Evolutionary conservation across 2,797 vertebrate species (phyloP).

Genomic region (Iguana delicatissima): DNA sequence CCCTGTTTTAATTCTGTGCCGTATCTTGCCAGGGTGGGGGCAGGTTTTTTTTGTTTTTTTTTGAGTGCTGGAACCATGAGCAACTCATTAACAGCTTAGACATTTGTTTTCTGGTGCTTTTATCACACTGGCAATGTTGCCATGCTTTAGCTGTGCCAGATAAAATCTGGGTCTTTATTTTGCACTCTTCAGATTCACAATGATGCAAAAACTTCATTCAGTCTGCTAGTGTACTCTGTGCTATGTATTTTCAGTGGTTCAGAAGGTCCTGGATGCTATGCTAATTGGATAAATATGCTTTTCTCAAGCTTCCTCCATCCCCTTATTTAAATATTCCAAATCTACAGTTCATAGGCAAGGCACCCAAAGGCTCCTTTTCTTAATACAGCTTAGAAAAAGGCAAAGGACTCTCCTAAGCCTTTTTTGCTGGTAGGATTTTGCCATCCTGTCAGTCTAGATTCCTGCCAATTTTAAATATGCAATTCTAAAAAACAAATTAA

Average conservation of each 20-base stretch:
- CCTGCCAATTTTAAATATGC: constrained; percentile 53
- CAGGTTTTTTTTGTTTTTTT: neutral
- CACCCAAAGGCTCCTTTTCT: constrained; percentile 41
- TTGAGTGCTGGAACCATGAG: neutral
- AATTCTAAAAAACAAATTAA: neutral
- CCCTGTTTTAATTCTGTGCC: neutral
- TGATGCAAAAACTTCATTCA: constrained; percentile 48
- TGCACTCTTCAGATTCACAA: constrained; percentile 54
- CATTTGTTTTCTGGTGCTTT: neutral
- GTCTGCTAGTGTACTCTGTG: constrained; percentile 17
- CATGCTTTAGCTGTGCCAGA: neutral
- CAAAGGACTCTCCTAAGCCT: constrained; percentile 24
- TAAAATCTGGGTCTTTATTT: neutral
- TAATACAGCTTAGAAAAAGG: constrained; percentile 33
- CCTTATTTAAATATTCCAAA: neutral
- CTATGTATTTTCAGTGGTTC: constrained; percentile 48
- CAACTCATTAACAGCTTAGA: neutral
- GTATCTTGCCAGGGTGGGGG: neutral
- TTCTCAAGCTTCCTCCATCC: constrained; percentile 20
- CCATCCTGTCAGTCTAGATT: neutral
- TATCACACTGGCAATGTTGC: neutral
- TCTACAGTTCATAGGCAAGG: constrained; percentile 38
- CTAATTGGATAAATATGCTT: constrained; percentile 61
- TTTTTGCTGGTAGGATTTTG: constrained; percentile 45
- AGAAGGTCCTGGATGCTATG: constrained; percentile 51